Conservation (phyloP, 2,888 invertebrate species). For the Pterostichus niger region DNA sequence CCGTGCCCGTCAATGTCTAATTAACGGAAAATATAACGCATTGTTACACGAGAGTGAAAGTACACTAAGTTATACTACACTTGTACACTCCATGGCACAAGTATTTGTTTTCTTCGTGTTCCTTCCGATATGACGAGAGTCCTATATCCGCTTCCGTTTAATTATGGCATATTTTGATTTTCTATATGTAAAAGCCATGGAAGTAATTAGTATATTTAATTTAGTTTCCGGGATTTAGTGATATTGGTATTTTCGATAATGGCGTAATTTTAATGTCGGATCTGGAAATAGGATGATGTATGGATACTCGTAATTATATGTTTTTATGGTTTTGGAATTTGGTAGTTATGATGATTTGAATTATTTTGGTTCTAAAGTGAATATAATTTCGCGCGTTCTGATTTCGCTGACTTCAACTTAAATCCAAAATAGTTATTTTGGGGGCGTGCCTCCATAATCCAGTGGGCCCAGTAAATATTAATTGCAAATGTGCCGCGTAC, state of each 20-base stretch:
- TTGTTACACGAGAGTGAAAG: constrained; percentile 1
- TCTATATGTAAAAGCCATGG: neutral
- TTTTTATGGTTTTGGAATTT: too few species aligned
- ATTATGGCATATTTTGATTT: neutral
- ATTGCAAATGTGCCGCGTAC: too few species aligned
- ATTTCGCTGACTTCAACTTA: too few species aligned
- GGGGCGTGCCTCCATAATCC: too few species aligned
- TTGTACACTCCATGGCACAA: neutral
- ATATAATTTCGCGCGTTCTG: too few species aligned
- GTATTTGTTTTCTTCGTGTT: neutral
- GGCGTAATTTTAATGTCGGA: neutral
- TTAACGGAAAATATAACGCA: constrained; percentile 1
- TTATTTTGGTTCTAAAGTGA: too few species aligned
- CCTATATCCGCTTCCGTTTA: constrained; percentile 5
- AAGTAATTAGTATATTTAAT: neutral
- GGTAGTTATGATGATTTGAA: too few species aligned
- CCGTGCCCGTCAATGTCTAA: constrained; percentile 3
- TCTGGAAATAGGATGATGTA: neutral
- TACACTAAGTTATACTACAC: neutral
- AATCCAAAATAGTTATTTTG: too few species aligned
- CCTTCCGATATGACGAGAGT: neutral
- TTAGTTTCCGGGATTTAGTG: neutral
- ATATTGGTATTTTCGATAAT: neutral
- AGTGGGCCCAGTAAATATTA: too few species aligned
- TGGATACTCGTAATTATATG: too few species aligned